Evolutionary conservation across 2,888 invertebrate species (phyloP), one percentile per base, ranked within the genome.

Genomic region (Megalurothrips usitatus): DNA sequence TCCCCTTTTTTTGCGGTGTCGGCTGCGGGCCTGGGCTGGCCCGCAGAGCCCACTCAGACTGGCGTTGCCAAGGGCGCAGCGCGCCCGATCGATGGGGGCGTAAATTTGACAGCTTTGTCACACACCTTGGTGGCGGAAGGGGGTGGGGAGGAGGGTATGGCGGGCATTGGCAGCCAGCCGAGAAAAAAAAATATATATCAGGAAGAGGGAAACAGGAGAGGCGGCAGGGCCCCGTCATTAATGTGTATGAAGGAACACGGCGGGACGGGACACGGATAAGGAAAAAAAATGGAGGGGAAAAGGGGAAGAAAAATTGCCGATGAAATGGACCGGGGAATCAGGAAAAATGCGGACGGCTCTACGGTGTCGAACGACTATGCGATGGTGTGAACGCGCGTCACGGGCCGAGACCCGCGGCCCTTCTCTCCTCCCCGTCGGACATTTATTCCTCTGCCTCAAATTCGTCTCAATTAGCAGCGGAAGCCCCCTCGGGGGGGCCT

Each of bases 81-180:
- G 34, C 34, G 6, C 34, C 34, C 34, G 34, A 43, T 43, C 34
- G 34, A 43, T 43, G 34, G 14, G 58, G 58, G 19, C n/a, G 58
- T 58, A 58, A 58, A 58, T 58, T 58, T 58, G 58, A 58, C 58
- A 58, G 58, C 58, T 58, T 58, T 58, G 58, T 58, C 58, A 58
- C 58, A n/a, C 17, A 58, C 58, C 58, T 58, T n/a, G 58, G 19
- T 17, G 17, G 58, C 58, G n/a, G n/a, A 58, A 10, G 14, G 58
- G 58, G 58, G 6, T 11, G 19, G 49, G 14, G 49, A 49, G 49
- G 14, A 49, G 58, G 58, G 58, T 6, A 58, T 58, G 14, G 58
- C 6, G 58, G 58, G 58, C n/a, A 58, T 58, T 8, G 58, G 58
- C 17, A 58, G 58, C 58, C 6, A 6, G 58, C 58, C 58, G n/a